Conservation (phyloP, 1,140 invertebrate genomes). For the Drosophila dunni region DNA sequence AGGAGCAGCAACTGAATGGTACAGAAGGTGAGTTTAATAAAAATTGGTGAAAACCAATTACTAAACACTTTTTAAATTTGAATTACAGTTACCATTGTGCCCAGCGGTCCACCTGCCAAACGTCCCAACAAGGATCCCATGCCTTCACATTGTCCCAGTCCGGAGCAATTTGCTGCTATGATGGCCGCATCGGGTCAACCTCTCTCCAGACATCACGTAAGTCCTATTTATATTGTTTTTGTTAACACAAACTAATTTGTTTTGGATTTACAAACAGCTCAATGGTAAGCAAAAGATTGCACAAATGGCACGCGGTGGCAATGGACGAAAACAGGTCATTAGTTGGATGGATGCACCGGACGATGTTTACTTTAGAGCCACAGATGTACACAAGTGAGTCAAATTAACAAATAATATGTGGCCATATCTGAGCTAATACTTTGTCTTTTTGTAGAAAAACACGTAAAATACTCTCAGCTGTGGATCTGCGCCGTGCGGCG, state of each 20-base stretch:
- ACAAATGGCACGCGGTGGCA: slow-evolving; percentile 87
- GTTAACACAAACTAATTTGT: neutral
- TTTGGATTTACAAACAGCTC: slow-evolving; percentile 81
- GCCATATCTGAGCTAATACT: neutral
- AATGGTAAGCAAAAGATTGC: slow-evolving; percentile 91
- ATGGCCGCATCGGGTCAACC: slow-evolving; percentile 88
- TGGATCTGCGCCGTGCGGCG: slow-evolving; percentile 94
- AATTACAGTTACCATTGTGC: slow-evolving; percentile 83
- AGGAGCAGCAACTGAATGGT: slow-evolving; percentile 90
- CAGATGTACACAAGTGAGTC: slow-evolving; percentile 94
- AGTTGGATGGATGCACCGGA: slow-evolving; percentile 99
- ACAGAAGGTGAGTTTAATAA: slow-evolving; percentile 84
- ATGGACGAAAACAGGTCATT: slow-evolving; percentile 94
- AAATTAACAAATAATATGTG: slow-evolving; percentile 39
- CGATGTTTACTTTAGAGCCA: slow-evolving; percentile 97
- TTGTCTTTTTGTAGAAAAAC: slow-evolving; percentile 88
- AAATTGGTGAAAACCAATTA: neutral
- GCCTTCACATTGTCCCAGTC: slow-evolving; percentile 88
- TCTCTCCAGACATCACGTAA: slow-evolving; percentile 88
- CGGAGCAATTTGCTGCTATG: slow-evolving; percentile 88
- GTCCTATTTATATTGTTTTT: slow-evolving; percentile 35
- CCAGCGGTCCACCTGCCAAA: slow-evolving; percentile 88
- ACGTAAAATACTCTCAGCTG: slow-evolving; percentile 91
- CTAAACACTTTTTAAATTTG: neutral
- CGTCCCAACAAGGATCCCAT: slow-evolving; percentile 89